phyloP scores from a whole-genome alignment of 2,888 invertebrate genomes.

The Drosophila flavopinicola region DNA sequence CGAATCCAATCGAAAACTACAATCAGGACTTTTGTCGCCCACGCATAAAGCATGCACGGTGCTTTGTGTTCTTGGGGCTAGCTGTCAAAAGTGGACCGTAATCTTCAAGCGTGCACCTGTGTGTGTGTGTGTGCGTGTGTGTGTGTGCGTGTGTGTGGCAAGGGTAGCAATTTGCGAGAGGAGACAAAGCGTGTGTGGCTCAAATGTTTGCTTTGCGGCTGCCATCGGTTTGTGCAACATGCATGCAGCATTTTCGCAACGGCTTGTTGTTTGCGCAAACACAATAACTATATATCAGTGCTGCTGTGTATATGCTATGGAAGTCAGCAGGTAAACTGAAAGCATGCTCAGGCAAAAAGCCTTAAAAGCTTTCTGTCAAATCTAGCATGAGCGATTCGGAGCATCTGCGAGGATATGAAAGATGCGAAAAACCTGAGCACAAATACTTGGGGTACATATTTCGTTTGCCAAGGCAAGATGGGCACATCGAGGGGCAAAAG shows the following conservation, averaged over 20 bases:
- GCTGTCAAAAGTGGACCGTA: constrained; percentile 50
- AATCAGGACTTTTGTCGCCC: constrained; percentile 24
- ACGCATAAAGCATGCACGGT: constrained; percentile 3
- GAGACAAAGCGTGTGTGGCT: constrained; percentile 15
- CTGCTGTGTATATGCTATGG: constrained; percentile 1
- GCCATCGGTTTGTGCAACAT: constrained; percentile 45
- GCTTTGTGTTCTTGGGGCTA: constrained; percentile 15
- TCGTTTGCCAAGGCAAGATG: background rate
- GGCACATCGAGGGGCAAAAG: too few species aligned
- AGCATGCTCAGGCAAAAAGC: constrained; percentile 9
- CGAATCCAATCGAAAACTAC: constrained; percentile 28
- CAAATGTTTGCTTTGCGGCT: constrained; percentile 59
- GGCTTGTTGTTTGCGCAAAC: constrained; percentile 59
- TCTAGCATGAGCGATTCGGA: constrained; percentile 1
- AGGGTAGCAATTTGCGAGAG: constrained; percentile 17
- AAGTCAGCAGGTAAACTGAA: background rate
- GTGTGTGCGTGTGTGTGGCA: constrained; percentile 5
- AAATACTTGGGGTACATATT: constrained; percentile 3
- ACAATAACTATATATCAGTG: constrained; percentile 32
- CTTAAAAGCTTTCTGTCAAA: constrained; percentile 51
- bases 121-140: constrained; percentile 20
- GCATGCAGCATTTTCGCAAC: constrained; percentile 39
- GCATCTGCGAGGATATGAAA: background rate
- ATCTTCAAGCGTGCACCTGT: constrained; percentile 58
- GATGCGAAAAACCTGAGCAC: background rate